Percentiles rank a stretch among this genome's conserved stretches.
These are phyloP conservation scores for Cephus nigrinus DNA, from an alignment of 2,888 invertebrate genomes.

Conservation along the genomic window DNA sequence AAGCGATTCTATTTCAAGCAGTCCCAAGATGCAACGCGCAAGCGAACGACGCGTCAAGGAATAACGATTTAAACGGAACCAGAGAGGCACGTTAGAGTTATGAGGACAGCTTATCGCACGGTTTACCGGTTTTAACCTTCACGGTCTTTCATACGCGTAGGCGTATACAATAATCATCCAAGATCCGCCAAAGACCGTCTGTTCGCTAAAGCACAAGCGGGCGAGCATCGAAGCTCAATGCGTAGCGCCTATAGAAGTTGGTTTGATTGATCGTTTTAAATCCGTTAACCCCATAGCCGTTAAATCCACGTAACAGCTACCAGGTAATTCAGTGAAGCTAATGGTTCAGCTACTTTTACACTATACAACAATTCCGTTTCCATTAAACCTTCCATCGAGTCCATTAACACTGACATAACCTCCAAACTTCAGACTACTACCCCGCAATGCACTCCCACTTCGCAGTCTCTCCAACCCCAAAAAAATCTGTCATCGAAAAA, in stretches of 20 bases:
- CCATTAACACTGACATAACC: not conserved
- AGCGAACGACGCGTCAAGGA: not conserved
- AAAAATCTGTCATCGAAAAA: not conserved
- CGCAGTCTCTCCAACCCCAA: not conserved
- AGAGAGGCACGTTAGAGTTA: not conserved
- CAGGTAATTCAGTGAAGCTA: not conserved
- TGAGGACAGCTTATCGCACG: not conserved
- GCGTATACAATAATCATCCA: conserved; percentile 22
- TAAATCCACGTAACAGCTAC: not conserved
- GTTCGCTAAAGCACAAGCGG: conserved; percentile 16
- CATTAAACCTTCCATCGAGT: not conserved
- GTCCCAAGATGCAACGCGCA: not conserved
- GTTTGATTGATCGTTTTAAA: not conserved
- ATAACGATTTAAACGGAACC: conserved; percentile 1
- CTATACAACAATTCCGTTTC: not conserved
- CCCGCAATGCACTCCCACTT: not conserved
- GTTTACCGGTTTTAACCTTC: not conserved
- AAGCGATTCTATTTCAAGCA: not conserved
- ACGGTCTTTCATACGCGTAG: conserved; percentile 1
- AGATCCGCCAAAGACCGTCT: conserved; percentile 24
- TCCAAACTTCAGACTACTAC: not conserved
- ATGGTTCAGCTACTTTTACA: not conserved
- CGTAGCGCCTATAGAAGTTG: not conserved
- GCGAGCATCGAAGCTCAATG: not conserved
- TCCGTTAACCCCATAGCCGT: not conserved